phyloP scores from a whole-genome alignment of 2,888 invertebrate species.

The Apotomis capreana region DNA sequence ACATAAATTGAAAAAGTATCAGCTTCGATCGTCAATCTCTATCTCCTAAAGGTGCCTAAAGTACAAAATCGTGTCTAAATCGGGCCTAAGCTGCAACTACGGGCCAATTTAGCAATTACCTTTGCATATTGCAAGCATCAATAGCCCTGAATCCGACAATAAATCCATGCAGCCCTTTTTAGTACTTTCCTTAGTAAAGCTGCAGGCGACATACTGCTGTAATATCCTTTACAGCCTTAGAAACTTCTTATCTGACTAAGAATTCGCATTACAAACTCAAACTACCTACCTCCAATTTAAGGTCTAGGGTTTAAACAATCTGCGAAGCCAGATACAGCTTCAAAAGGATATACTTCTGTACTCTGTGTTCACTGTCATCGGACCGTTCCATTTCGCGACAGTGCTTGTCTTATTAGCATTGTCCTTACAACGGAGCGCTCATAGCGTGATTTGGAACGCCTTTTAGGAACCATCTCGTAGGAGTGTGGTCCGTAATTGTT shows the following conservation, averaged over 20 bases:
- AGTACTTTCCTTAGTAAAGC: conserved; percentile 35
- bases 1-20: neutral
- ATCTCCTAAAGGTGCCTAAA: conserved; percentile 4
- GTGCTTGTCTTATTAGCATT: conserved; percentile 74
- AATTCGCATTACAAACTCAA: neutral
- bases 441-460: conserved; percentile 72
- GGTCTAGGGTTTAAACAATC: neutral
- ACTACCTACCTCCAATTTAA: neutral
- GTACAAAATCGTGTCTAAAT: conserved; percentile 22
- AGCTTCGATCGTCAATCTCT: conserved; percentile 4
- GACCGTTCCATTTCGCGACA: conserved; percentile 63
- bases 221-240: conserved; percentile 46
- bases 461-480: conserved; percentile 61
- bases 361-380: conserved; percentile 66
- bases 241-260: conserved; percentile 8
- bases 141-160: conserved; percentile 42
- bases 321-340: neutral
- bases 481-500: conserved; percentile 48
- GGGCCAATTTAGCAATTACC: conserved; percentile 37
- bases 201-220: conserved; percentile 43
- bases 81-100: conserved; percentile 13
- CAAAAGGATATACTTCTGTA: neutral
- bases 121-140: conserved; percentile 36
- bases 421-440: conserved; percentile 65
- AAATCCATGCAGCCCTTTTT: conserved; percentile 45